phyloP scores from a whole-genome alignment of 2,888 invertebrate genomes.

The Pyrrhosoma nymphula region DNA sequence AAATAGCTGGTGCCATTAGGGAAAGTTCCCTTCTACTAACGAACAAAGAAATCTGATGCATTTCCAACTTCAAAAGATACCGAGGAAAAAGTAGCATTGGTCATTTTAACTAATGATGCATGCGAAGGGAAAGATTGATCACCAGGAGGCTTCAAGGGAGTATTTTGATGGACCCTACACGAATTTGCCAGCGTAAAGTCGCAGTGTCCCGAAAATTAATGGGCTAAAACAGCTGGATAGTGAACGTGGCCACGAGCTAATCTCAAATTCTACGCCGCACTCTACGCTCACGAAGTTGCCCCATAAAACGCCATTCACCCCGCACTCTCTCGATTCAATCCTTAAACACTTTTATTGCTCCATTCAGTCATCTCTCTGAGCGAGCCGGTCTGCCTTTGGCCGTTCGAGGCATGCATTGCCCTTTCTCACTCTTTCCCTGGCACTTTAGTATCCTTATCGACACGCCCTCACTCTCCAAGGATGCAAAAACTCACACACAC shows the following conservation, averaged over 20 bases:
- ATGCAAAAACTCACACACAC: constrained; percentile 7
- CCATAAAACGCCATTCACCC: neutral
- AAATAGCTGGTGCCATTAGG: neutral
- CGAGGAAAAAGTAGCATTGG: neutral
- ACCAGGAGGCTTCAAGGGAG: neutral
- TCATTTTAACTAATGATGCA: neutral
- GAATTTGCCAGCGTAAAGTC: neutral
- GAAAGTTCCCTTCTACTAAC: neutral
- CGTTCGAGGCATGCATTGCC: neutral
- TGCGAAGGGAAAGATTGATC: neutral
- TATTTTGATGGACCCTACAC: neutral
- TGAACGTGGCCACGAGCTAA: neutral
- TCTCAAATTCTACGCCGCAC: neutral
- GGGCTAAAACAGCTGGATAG: neutral
- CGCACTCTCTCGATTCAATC: neutral
- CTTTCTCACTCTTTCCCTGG: neutral
- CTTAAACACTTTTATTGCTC: constrained; percentile 11
- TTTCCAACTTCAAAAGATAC: neutral
- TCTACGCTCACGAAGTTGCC: neutral
- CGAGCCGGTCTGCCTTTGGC: neutral
- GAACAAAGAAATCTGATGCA: neutral
- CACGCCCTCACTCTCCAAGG: neutral
- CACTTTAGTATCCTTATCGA: neutral
- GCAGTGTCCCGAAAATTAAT: neutral
- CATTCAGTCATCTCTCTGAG: neutral